Evolutionary conservation across 1,140 invertebrate genomes (phyloP).

Genomic region (Apis florea): DNA sequence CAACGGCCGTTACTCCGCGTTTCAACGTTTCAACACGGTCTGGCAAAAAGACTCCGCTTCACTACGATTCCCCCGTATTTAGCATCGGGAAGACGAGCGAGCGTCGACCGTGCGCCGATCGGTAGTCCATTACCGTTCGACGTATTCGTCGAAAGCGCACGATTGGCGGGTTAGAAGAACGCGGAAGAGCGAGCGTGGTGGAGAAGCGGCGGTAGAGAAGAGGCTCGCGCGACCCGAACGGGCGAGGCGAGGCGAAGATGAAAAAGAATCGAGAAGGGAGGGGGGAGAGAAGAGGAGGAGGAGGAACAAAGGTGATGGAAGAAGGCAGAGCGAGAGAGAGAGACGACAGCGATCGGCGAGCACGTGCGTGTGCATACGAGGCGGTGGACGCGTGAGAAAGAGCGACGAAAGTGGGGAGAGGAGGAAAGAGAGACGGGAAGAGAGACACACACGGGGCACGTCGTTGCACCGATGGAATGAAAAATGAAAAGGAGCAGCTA

Average conservation of each 20-base stretch:
- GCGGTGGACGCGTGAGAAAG: constrained; percentile 46
- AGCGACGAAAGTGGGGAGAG: constrained; percentile 21
- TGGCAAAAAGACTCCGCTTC: background rate
- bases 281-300: background rate
- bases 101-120: background rate
- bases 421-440: background rate
- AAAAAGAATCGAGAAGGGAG: constrained; percentile 32
- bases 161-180: constrained; percentile 49
- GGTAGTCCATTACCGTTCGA: constrained; percentile 36
- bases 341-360: background rate
- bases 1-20: background rate
- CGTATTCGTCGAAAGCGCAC: constrained; percentile 42
- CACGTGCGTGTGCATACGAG: constrained; percentile 47
- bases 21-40: background rate
- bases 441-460: constrained; percentile 26
- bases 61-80: constrained; percentile 46
- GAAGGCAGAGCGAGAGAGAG: background rate
- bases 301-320: constrained; percentile 21
- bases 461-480: constrained; percentile 47
- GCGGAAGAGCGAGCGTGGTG: constrained; percentile 53
- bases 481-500: constrained; percentile 46
- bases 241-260: constrained; percentile 20
- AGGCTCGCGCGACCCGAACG: constrained; percentile 6
- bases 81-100: background rate
- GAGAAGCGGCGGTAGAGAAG: background rate